Conservation (phyloP, 2,113 vertebrate species). For the Oplegnathus fasciatus region DNA sequence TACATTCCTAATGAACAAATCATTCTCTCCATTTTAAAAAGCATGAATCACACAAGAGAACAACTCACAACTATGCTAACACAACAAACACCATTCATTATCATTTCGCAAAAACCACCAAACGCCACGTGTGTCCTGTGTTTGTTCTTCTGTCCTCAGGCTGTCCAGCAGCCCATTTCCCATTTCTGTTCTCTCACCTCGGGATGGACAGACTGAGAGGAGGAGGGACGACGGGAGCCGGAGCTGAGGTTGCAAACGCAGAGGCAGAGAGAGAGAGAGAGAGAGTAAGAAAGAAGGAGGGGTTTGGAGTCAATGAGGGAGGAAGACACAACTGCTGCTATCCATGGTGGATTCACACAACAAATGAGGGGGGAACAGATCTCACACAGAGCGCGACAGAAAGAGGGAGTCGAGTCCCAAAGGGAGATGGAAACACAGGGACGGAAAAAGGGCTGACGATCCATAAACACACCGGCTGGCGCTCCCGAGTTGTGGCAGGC, state of each 20-base stretch:
- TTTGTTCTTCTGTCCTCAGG: constrained; percentile 76
- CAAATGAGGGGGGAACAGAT: constrained; percentile 62
- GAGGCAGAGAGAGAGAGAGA: constrained; percentile 17
- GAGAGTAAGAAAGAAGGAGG: constrained; percentile 22
- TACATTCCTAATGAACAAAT: constrained; percentile 3
- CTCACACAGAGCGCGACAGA: constrained; percentile 54
- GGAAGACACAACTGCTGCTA: constrained; percentile 73
- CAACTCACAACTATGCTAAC: background rate
- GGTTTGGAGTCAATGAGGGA: constrained; percentile 65
- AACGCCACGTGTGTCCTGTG: constrained; percentile 10
- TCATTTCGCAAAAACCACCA: background rate
- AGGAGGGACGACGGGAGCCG: constrained; percentile 82
- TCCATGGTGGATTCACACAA: constrained; percentile 69
- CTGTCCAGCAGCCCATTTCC: constrained; percentile 84
- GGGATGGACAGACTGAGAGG: constrained; percentile 80
- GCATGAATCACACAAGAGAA: background rate
- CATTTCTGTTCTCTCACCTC: constrained; percentile 82
- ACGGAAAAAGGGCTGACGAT: constrained; percentile 57
- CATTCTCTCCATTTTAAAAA: constrained; percentile 17
- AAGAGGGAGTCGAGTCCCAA: constrained; percentile 43
- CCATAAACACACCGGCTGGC: constrained; percentile 59
- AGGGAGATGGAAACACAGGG: constrained; percentile 34
- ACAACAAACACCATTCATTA: background rate
- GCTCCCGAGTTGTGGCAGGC: constrained; percentile 36
- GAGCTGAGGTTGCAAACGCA: constrained; percentile 74